Conservation (phyloP, 2,888 invertebrate species). For the Pseudococcus longispinus region DNA sequence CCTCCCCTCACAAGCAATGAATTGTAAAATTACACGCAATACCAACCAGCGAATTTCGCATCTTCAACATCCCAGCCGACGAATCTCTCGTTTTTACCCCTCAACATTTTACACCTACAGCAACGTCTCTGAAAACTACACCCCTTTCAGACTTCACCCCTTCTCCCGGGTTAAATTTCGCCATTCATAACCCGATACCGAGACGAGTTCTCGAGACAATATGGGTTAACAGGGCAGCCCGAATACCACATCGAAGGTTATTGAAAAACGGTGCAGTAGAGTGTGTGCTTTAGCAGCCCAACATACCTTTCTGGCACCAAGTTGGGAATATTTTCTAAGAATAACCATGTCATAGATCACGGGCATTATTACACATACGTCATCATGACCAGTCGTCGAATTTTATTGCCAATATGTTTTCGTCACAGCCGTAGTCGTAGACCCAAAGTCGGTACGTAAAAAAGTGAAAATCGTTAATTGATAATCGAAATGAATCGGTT, state of each 20-base stretch:
- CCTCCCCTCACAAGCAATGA: no score
- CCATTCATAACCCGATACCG: not conserved
- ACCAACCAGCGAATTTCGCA: no score
- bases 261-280: not conserved
- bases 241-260: not conserved
- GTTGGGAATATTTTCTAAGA: slow-evolving; percentile 8
- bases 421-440: not conserved
- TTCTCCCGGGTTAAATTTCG: not conserved
- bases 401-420: not conserved
- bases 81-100: no score
- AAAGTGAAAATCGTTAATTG: slow-evolving; percentile 11
- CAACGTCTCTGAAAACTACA: no score
- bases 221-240: not conserved
- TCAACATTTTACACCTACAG: no score
- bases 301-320: not conserved
- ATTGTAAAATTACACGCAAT: no score
- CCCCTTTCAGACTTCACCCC: not conserved
- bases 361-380: slow-evolving; percentile 6
- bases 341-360: slow-evolving; percentile 8
- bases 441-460: not conserved
- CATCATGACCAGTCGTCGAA: not conserved
- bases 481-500: not conserved
- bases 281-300: not conserved
- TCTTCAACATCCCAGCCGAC: no score
- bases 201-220: not conserved